Conservation (phyloP, 2,797 vertebrate species). For the Lagocephalus sceleratus region DNA sequence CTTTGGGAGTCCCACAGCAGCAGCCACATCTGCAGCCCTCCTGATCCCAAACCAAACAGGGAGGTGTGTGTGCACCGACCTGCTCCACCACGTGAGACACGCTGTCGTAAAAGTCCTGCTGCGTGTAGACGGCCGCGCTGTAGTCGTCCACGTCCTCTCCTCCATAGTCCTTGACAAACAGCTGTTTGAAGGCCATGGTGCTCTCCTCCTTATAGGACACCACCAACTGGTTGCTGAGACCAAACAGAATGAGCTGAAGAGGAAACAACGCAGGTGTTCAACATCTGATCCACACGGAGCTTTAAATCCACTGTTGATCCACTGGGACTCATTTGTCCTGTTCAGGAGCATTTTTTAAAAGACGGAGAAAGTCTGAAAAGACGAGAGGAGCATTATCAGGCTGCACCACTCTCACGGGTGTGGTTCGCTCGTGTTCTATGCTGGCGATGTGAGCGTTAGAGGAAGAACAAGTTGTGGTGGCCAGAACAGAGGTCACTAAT, state of each 20-base stretch:
- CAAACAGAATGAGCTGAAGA: constrained; percentile 87
- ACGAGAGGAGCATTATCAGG: background rate
- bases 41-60: background rate
- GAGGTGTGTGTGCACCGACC: constrained; percentile 68
- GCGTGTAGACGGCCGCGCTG: constrained; percentile 84
- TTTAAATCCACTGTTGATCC: background rate
- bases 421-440: background rate
- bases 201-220: constrained; percentile 96
- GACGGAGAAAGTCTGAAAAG: too few species aligned
- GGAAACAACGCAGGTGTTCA: background rate
- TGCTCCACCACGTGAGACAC: constrained; percentile 87
- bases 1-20: too few species aligned
- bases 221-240: constrained; percentile 94
- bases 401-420: background rate
- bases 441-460: background rate
- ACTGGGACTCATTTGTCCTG: background rate
- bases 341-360: background rate
- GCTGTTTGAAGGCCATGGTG: constrained; percentile 85
- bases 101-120: constrained; percentile 80
- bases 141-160: constrained; percentile 90
- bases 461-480: too few species aligned
- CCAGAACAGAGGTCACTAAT: background rate
- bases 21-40: too few species aligned
- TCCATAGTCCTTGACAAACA: constrained; percentile 89
- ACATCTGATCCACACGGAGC: too few species aligned